phyloP scores from a whole-genome alignment of 2,888 invertebrate genomes.

The Idaea biselata region DNA sequence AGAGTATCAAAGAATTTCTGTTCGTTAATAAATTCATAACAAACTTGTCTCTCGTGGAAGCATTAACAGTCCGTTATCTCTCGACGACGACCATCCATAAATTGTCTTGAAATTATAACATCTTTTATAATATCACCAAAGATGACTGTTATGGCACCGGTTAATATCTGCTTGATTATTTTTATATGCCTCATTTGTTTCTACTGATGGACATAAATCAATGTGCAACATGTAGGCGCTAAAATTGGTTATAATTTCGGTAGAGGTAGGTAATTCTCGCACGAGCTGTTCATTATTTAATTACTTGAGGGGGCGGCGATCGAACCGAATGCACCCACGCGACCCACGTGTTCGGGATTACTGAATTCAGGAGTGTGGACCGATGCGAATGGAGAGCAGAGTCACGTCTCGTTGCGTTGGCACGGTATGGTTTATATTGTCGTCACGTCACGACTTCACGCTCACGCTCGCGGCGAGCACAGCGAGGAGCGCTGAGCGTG shows the following conservation, averaged over 20 bases:
- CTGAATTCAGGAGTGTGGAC: no score
- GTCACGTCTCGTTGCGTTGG: neutral
- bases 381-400: no score
- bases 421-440: neutral
- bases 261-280: no score
- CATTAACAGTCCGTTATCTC: neutral
- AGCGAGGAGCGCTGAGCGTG: neutral
- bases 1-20: neutral
- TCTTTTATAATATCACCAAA: neutral
- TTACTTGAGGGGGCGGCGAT: no score
- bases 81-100: neutral
- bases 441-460: neutral
- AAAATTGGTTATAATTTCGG: no score
- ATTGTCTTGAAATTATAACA: neutral
- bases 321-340: neutral
- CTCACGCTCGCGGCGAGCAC: neutral
- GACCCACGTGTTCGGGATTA: neutral
- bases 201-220: neutral
- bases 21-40: neutral
- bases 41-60: neutral
- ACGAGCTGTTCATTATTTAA: no score
- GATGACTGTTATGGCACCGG: neutral
- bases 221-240: neutral
- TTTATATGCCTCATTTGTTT: neutral
- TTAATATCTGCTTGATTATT: neutral